Evolutionary conservation across 2,113 vertebrate species (phyloP).

Genomic region (Syngnathus typhle): DNA sequence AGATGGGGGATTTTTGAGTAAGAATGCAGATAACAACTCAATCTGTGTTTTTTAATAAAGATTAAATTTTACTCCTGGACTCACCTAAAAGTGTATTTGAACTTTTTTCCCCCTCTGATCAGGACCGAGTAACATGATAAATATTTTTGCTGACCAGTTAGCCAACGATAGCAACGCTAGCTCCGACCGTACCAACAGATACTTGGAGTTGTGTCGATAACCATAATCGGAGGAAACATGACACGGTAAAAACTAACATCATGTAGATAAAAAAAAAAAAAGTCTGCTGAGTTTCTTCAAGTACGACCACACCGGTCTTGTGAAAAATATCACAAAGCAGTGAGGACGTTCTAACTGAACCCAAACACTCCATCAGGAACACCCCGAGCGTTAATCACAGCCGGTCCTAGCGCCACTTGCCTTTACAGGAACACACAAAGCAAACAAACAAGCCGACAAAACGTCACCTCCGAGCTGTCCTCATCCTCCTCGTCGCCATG

Average conservation of each 20-base stretch:
- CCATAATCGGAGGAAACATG: neutral
- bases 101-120: neutral
- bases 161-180: neutral
- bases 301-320: neutral
- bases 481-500: constrained; percentile 67
- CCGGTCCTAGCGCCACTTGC: neutral
- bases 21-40: constrained; percentile 13
- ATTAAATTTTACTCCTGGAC: neutral
- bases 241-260: neutral
- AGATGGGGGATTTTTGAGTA: constrained; percentile 7
- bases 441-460: constrained; percentile 32
- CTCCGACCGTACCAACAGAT: too few relatives aligned
- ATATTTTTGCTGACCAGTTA: neutral
- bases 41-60: constrained; percentile 1
- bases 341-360: neutral
- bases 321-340: neutral
- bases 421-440: constrained; percentile 38
- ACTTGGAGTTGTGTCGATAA: neutral
- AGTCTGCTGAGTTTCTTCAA: too few relatives aligned
- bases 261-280: too few relatives aligned
- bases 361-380: constrained; percentile 17
- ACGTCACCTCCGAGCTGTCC: constrained; percentile 61
- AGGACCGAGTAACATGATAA: too few relatives aligned
- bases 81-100: neutral
- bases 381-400: constrained; percentile 5